These are phyloP conservation scores for Octodon degus DNA, from an alignment of 2,113 vertebrate genomes.

Conservation along the genomic window DNA sequence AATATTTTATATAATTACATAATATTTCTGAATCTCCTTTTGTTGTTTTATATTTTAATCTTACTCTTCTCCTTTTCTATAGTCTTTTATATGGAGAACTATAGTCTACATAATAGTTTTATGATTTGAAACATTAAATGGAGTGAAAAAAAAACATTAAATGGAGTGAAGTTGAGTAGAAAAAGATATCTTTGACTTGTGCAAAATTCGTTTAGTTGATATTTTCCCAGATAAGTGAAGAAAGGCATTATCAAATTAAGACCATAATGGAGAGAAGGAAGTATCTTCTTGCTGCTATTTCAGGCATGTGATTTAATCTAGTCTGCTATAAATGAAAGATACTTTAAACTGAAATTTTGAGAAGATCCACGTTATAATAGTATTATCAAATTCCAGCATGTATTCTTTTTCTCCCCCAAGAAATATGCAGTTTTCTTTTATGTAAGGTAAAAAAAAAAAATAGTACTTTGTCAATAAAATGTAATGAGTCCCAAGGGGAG, in stretches of 20 bases:
- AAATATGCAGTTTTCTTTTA: conserved; percentile 31
- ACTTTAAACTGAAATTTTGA: not conserved
- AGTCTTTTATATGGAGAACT: not conserved
- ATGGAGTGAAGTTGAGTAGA: conserved; percentile 23
- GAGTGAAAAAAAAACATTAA: not conserved
- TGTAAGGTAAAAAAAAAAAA: conserved; percentile 47
- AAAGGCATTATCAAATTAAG: not conserved
- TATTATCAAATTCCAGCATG: not conserved
- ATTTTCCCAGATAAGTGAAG: conserved; percentile 2
- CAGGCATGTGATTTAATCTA: not conserved
- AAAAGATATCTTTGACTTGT: conserved; percentile 11
- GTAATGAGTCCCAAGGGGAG: not conserved
- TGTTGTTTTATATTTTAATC: conserved; percentile 1
- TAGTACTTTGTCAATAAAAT: conserved; percentile 34
- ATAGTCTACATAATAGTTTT: not conserved
- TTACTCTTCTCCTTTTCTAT: not conserved
- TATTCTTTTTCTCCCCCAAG: not conserved
- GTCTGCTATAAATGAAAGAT: not conserved
- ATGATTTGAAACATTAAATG: not conserved
- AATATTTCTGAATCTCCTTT: not conserved
- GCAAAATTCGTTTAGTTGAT: not conserved
- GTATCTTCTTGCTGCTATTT: not conserved
- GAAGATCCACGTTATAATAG: not conserved
- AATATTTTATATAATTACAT: not conserved
- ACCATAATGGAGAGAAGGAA: not conserved